Conservation (phyloP, 1,140 invertebrate species). For the Mizuhopecten yessoensis region DNA sequence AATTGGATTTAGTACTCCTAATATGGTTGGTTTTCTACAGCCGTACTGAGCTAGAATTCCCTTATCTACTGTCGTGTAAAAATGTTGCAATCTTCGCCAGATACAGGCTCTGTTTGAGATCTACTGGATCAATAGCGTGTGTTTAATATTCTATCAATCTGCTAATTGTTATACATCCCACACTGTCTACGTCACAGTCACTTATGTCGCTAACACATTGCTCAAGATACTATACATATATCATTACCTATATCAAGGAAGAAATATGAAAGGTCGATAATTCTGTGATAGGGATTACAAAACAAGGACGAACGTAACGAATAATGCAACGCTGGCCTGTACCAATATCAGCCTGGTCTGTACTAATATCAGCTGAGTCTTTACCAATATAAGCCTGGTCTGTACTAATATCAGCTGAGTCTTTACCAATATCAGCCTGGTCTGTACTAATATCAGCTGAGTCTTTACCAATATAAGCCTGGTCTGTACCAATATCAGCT, state of each 20-base stretch:
- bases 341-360: not conserved
- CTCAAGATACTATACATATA: not conserved
- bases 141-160: conserved; percentile 15
- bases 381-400: too few relatives aligned
- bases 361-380: not conserved
- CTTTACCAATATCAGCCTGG: too few relatives aligned
- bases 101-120: not conserved
- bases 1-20: not conserved
- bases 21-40: not conserved
- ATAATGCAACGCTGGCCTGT: not conserved
- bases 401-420: not conserved
- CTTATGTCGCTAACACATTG: not conserved
- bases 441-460: too few relatives aligned
- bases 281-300: not conserved
- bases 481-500: too few relatives aligned
- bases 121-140: not conserved
- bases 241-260: not conserved
- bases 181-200: not conserved
- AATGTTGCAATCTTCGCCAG: not conserved
- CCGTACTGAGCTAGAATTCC: not conserved
- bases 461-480: too few relatives aligned
- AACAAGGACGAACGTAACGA: too few relatives aligned
- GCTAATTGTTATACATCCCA: not conserved
- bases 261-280: not conserved
- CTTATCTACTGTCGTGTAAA: not conserved